Evolutionary conservation across 2,113 vertebrate species (phyloP), one percentile per base, ranked within the genome.

Genomic region (Epinephelus moara): DNA sequence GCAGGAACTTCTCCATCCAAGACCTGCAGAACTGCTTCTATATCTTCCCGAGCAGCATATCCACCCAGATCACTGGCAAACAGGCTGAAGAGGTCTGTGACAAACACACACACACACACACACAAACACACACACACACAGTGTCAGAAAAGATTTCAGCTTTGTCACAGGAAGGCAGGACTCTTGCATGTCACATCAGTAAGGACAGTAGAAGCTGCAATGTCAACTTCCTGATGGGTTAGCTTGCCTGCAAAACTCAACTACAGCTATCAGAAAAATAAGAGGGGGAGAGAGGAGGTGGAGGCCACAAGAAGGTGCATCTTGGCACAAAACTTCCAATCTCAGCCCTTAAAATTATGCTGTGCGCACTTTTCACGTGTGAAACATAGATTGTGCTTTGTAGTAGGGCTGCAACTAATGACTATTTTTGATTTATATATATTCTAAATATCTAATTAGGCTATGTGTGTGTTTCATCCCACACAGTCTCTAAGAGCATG

Each of bases 21-120:
- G n/a, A 96, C 91, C 52, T 94, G 97, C 49, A 99, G 96, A 93
- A 98, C 97, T 53, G 95, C 97, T 93, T 99, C 98, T 93, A 99
- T 98, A 84, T 99, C 98, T 84, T 99, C 98, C 69, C 96, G 97
- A 85, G 96, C 92, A 81, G 98, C 96, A 92, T 97, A 97, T 91
- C 96, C 97, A 25, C 98, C 96, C 18, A 97, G 97, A 92, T 99
- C 98, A 61, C 96, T 98, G 88, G 98, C 97, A 85, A 99, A 99
- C 78, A 99, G 96, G 93, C 98, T 99, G 95, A 99, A 99, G 92
- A 99, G 99, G 88, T 99, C 98, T 99, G 94, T 83, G 72, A 30
- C 45, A 23, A n/a, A 84, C 57, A 72, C 42, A 83, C 13, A 64
- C n/a, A 83, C 25, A 78, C 45, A 63, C n/a, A 52, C 50, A n/a